Conservation (phyloP, 2,797 vertebrate genomes). For the Adelosebastes latens region DNA sequence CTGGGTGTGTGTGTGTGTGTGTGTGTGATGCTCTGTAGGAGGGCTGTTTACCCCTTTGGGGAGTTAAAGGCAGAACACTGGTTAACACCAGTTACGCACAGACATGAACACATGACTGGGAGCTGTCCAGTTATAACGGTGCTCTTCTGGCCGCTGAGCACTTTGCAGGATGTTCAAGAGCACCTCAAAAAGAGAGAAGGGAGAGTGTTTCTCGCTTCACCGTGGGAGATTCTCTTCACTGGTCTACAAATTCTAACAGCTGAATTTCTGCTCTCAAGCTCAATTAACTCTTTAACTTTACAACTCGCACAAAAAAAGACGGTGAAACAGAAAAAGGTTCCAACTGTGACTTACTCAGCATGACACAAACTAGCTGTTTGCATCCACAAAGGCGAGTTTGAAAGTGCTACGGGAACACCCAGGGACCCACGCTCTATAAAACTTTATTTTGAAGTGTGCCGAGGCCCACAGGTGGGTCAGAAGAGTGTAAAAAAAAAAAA, state of each 20-base stretch:
- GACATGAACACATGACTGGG: slow-evolving; percentile 21
- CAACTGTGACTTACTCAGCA: slow-evolving; percentile 15
- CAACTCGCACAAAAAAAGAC: not conserved
- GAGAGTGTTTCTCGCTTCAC: not conserved
- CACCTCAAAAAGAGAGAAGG: not conserved
- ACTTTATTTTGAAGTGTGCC: slow-evolving; percentile 43
- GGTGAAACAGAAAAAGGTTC: slow-evolving; percentile 16
- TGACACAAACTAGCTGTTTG: slow-evolving; percentile 38
- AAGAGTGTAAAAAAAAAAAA: not conserved
- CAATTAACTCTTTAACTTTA: slow-evolving; percentile 23
- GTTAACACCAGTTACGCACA: slow-evolving; percentile 26
- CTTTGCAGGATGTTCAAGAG: not conserved
- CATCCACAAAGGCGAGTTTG: slow-evolving; percentile 11
- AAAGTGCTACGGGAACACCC: not conserved
- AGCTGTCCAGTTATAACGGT: slow-evolving; percentile 5
- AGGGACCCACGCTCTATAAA: slow-evolving; percentile 33
- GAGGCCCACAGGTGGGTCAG: slow-evolving; percentile 30
- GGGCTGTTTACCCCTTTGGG: slow-evolving; percentile 52
- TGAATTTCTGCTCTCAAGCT: slow-evolving; percentile 24
- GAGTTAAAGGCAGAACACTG: slow-evolving; percentile 44
- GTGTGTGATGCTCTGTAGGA: slow-evolving; percentile 46
- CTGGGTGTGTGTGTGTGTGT: slow-evolving; percentile 11
- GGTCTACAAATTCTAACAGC: slow-evolving; percentile 10
- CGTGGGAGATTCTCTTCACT: not conserved
- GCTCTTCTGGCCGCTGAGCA: not conserved